Percentiles rank a stretch among this genome's conserved stretches.
Conservation (phyloP, 2,797 vertebrate genomes). For the Manis pentadactyla region DNA sequence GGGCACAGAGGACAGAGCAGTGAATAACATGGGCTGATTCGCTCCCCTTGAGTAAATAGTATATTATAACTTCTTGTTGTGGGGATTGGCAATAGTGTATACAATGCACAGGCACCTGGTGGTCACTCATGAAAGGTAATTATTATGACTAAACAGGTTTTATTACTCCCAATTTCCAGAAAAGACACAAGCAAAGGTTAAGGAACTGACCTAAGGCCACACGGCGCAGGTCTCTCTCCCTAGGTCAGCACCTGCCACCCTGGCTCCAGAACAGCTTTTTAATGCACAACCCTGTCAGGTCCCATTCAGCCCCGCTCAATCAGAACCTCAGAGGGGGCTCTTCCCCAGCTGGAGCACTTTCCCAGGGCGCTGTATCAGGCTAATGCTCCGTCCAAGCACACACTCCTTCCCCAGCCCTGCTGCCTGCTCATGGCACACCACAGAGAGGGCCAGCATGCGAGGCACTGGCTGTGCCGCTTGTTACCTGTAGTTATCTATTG, state of each 20-base stretch:
- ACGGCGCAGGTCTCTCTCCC: neutral
- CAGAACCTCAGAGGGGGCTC: fast-evolving
- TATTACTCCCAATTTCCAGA: neutral
- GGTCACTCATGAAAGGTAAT: neutral
- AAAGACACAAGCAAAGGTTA: neutral
- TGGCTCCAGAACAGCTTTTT: neutral
- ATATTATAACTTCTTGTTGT: neutral
- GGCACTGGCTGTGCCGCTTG: neutral
- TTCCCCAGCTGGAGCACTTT: neutral
- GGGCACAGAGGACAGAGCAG: neutral
- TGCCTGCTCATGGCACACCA: neutral
- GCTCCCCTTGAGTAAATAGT: neutral
- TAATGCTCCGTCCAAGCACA: neutral
- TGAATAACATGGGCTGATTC: neutral
- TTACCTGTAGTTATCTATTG: neutral
- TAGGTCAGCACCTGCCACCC: neutral
- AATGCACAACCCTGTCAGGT: neutral
- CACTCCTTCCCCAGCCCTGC: fast-evolving
- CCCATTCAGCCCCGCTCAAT: neutral
- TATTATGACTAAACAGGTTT: neutral
- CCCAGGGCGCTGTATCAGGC: neutral
- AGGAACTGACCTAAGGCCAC: neutral
- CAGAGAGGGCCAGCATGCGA: neutral
- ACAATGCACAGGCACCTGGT: neutral
- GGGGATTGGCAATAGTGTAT: neutral